Evolutionary conservation across 2,113 vertebrate species (phyloP).

Genomic region (Melospiza georgiana): DNA sequence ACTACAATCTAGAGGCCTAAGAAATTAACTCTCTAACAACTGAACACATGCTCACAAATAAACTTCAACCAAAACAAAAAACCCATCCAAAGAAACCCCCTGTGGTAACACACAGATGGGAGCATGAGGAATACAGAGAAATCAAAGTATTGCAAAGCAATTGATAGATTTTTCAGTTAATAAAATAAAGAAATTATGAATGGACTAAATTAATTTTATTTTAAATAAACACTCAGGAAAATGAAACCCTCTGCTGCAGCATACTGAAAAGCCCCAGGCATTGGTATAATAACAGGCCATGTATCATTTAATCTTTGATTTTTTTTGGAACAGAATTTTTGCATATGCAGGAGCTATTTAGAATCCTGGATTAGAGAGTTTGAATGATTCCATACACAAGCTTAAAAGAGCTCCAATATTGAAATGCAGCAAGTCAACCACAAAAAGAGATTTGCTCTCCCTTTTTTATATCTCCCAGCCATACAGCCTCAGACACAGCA

Average conservation of each 20-base stretch:
- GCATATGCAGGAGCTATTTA: background rate
- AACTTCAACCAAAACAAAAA: background rate
- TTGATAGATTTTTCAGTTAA: background rate
- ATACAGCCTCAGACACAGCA: background rate
- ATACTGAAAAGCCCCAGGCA: background rate
- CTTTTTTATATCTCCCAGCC: background rate
- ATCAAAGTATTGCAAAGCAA: background rate
- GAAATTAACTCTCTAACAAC: background rate
- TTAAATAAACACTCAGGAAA: background rate
- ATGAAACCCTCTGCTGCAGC: background rate
- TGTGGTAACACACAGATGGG: background rate
- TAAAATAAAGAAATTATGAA: background rate
- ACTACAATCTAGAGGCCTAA: background rate
- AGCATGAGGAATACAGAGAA: background rate
- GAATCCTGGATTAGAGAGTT: background rate
- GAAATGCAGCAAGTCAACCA: background rate
- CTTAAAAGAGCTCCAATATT: background rate
- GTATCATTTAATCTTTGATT: background rate
- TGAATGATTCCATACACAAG: background rate
- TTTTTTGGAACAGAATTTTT: background rate
- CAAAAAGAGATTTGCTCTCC: background rate
- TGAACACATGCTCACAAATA: background rate
- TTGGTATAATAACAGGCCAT: background rate
- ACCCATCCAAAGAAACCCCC: background rate
- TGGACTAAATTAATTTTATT: background rate